Evolutionary conservation across 2,113 vertebrate genomes (phyloP), one percentile per base, ranked within the genome.

Genomic region (Mobula birostris): DNA sequence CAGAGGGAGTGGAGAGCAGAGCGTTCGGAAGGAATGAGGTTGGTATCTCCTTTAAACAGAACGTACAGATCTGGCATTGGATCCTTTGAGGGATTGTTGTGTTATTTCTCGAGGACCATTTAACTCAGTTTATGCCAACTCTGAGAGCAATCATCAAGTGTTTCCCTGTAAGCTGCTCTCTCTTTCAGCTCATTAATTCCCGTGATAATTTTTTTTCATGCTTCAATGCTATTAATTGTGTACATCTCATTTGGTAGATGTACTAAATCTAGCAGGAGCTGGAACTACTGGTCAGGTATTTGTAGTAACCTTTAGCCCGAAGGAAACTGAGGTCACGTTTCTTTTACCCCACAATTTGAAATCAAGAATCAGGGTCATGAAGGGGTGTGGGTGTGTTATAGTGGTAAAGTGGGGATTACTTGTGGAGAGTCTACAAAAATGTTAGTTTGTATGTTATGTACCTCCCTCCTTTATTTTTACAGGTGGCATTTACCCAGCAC

Each of bases 401-500:
- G 68, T 17, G 68, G 8, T 70, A 17, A 70, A 70, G 68, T 17
- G 68, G 68, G 68, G 68, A 12, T 70, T 70, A 11, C 68, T 68
- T 68, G 15, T 72, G 12, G 70, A 19, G 70, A 74, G 40, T 74
- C 91, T 32, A 36, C 87, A 40, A 24, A 19, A 9, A 15, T 79
- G 12, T 36, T 4, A 1, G n/a, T 79, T 68, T 90, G 61, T 7
- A 36, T 17, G 21, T 90, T 66, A 32, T 7, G 66, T 32, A 68
- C n/a, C 61, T 68, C 2, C 15, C 63, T 95, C 88, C 48, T 94
- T 76, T 1, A 14, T 32, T 32, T 94, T 4, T 85, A 1, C 95
- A 97, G 95, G 96, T 96, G 98, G 97, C 70, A 98, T 98, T 95
- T 99, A 98, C 87, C 96, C 98, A 40, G 97, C 95, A 61, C 97